Base-by-base conservation (phyloP, 2,113 vertebrate genomes). In the Stercorarius parasiticus region DNA sequence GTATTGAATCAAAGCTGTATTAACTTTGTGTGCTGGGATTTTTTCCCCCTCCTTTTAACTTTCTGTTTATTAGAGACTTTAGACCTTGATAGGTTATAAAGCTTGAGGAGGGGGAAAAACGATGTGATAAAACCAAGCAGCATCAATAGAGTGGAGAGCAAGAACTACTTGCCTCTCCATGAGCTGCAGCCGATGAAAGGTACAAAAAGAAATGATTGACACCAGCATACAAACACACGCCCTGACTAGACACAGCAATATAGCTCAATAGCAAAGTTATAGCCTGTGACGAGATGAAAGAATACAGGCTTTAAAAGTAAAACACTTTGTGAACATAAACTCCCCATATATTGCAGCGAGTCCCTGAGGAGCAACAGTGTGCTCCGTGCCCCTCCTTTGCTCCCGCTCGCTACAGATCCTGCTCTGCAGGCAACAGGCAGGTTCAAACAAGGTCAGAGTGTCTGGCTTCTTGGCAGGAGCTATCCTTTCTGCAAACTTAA, bases 391-490 rank as follows among this genome's bases (percentile, higher is more conserved):
- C 89, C 96, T 94, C 73, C 69, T 84, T 90, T 0, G 1, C 82
- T 85, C 88, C 67, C 3, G 47, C 77, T 90, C 7, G 0, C 86
- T 74, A 79, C 59, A 88, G 94, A 89, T 89, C 74, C 67, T 1
- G 8, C 83, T 94, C 91, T 23, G 30, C 40, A 82, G 74, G 89
- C 93, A 93, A 93, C 94, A 95, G 93, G 89, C 74, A 89, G 76
- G 95, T 98, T 98, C 97, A 98, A 94, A 95, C 70, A 91, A 97
- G 96, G 94, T 94, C 87, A 96, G 72, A 90, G 40, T 52, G 88
- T 93, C 93, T 96, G 92, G 73, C 83, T 97, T 97, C 96, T 96
- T 97, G 95, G 92, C 96, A 96, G 91, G 79, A 87, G 87, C 80
- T 55, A 80, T 96, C 86, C 93, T 96, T 96, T 98, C 93, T 97